Percentiles rank a stretch among this genome's conserved stretches.
These are phyloP conservation scores for Chamaetylas fuelleborni DNA, from an alignment of 2,113 vertebrate species.

Conservation along the genomic window DNA sequence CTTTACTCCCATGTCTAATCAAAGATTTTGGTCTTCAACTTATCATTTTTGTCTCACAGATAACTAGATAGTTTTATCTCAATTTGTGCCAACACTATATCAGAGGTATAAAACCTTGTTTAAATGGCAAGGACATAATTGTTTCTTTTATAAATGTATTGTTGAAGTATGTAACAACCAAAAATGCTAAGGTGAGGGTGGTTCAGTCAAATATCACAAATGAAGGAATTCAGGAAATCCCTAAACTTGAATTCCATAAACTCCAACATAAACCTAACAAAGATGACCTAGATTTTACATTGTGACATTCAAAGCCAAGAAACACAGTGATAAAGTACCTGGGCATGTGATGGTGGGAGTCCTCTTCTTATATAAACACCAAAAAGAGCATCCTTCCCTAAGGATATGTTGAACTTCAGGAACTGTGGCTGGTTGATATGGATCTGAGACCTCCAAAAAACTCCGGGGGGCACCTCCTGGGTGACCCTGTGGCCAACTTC, in stretches of 20 bases:
- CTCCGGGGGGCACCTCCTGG: slow-evolving; percentile 92
- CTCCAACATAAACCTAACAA: not conserved
- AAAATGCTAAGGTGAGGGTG: not conserved
- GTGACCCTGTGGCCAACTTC: slow-evolving; percentile 91
- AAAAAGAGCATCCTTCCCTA: slow-evolving; percentile 95
- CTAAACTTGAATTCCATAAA: not conserved
- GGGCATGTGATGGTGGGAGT: slow-evolving; percentile 94
- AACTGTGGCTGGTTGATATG: slow-evolving; percentile 94
- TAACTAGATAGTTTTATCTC: not conserved
- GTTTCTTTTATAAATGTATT: not conserved
- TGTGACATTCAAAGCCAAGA: not conserved
- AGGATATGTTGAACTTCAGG: slow-evolving; percentile 98
- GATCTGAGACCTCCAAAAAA: slow-evolving; percentile 96
- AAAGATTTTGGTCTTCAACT: not conserved
- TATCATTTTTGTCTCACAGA: not conserved
- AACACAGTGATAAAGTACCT: slow-evolving; percentile 75
- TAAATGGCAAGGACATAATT: not conserved
- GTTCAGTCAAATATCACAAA: not conserved
- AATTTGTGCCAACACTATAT: not conserved
- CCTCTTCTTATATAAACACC: slow-evolving; percentile 97
- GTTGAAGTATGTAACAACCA: not conserved
- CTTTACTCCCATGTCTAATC: not conserved
- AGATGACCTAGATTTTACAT: not conserved
- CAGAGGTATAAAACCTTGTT: not conserved
- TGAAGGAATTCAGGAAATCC: not conserved